A percentile compares a stretch with the other conserved stretches of the same genome.
These are phyloP conservation scores for Pediacus dermestoides DNA, from an alignment of 2,888 invertebrate species.

Conservation along the genomic window DNA sequence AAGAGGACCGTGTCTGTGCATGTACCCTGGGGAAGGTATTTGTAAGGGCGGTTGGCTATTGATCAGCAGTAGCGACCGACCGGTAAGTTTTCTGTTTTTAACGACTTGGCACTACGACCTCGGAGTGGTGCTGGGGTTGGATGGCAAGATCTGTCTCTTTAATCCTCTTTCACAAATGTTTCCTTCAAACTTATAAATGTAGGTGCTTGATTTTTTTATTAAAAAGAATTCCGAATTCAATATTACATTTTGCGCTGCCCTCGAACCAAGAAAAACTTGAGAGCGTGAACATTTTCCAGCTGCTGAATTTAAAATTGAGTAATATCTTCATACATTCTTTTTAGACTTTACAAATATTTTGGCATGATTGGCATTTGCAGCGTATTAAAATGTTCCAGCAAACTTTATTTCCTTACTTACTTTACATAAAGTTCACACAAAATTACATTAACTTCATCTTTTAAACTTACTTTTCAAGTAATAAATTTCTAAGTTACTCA, in stretches of 20 bases:
- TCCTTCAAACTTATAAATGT: constrained; percentile 33
- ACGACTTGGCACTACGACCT: constrained; percentile 26
- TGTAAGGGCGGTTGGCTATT: too few species aligned
- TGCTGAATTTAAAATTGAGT: constrained; percentile 33
- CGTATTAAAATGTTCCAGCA: constrained; percentile 1
- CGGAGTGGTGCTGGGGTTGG: constrained; percentile 13
- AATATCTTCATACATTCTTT: constrained; percentile 33
- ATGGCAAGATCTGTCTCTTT: constrained; percentile 28
- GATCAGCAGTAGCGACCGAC: too few species aligned
- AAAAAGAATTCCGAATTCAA: constrained; percentile 22
- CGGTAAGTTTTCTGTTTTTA: constrained; percentile 24
- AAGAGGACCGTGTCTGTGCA: too few species aligned
- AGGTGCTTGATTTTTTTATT: constrained; percentile 28
- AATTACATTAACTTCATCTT: too few species aligned
- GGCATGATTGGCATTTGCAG: constrained; percentile 1
- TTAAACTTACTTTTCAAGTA: too few species aligned
- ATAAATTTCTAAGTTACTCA: too few species aligned
- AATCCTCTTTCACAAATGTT: constrained; percentile 33
- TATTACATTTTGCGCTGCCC: constrained; percentile 11
- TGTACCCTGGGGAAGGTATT: too few species aligned
- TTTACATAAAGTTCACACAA: too few species aligned
- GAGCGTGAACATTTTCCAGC: constrained; percentile 24
- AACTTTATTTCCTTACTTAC: too few species aligned
- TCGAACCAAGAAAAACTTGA: constrained; percentile 7
- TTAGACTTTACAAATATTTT: constrained; percentile 24